Evolutionary conservation across 2,797 vertebrate species (phyloP).

Genomic region (Characodon lateralis): DNA sequence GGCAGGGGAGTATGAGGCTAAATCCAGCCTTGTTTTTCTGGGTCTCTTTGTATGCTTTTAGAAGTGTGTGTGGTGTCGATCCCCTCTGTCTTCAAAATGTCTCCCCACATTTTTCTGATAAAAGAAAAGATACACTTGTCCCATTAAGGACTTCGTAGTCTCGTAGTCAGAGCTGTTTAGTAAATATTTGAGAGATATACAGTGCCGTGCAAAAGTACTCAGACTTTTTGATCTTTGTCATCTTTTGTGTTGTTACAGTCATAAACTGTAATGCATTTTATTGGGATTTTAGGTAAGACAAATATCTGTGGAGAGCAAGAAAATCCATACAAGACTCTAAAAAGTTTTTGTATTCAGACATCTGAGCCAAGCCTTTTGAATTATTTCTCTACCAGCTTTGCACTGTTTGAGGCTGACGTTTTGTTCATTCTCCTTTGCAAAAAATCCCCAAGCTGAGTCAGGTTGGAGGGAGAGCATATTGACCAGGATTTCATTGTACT

Average conservation of each 20-base stretch:
- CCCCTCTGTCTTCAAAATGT: conserved; percentile 31
- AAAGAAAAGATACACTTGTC: conserved; percentile 28
- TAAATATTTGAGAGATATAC: conserved; percentile 16
- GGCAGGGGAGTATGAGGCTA: conserved; percentile 37
- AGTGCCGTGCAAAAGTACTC: neutral
- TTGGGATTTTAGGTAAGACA: neutral
- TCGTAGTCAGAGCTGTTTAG: conserved; percentile 23
- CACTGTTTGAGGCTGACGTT: neutral
- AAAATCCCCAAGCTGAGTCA: too few relatives aligned
- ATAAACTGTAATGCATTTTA: neutral
- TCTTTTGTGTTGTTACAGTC: neutral
- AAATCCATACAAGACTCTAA: neutral
- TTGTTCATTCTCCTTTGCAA: too few relatives aligned
- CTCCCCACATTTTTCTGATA: conserved; percentile 45
- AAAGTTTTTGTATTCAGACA: neutral
- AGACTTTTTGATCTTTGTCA: neutral
- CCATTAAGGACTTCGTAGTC: neutral
- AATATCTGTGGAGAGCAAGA: neutral
- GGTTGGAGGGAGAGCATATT: too few relatives aligned
- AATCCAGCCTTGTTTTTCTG: conserved; percentile 48
- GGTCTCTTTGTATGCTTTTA: conserved; percentile 56
- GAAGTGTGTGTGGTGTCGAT: conserved; percentile 61
- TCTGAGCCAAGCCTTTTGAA: neutral
- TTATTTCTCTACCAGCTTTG: neutral
- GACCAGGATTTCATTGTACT: neutral